Evolutionary conservation across 2,888 invertebrate genomes (phyloP).

Genomic region (Heliconius hortense): DNA sequence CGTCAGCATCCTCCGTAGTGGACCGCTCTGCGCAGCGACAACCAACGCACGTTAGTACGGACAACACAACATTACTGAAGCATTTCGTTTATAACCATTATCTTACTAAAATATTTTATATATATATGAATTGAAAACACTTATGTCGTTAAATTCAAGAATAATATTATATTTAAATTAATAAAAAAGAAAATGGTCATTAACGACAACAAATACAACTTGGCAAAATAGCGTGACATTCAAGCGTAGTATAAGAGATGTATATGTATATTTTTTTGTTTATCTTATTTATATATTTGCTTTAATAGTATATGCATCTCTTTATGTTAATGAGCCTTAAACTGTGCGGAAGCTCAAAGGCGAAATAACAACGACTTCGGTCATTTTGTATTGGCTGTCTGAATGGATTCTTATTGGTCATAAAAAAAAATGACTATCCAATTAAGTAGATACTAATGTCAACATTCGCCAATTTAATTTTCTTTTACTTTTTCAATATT

Average conservation of each 20-base stretch:
- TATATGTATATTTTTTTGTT: too few relatives aligned
- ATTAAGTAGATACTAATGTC: not conserved
- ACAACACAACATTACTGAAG: conserved; percentile 46
- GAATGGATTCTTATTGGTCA: not conserved
- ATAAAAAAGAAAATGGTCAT: conserved; percentile 2
- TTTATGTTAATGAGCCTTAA: conserved; percentile 10
- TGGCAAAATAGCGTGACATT: conserved; percentile 6
- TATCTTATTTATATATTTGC: not conserved
- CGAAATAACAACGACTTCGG: not conserved
- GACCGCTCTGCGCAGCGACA: conserved; percentile 57
- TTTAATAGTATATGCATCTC: conserved; percentile 7
- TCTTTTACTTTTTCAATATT: not conserved
- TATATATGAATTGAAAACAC: not conserved
- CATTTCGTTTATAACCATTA: conserved; percentile 18
- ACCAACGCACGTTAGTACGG: conserved; percentile 62
- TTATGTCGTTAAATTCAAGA: too few relatives aligned
- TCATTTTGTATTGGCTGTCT: not conserved
- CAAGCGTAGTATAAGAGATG: conserved; percentile 10
- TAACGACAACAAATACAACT: conserved; percentile 3
- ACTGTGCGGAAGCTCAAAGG: not conserved
- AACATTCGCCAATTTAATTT: not conserved
- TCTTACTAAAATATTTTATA: not conserved
- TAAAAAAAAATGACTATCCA: not conserved
- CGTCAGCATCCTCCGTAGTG: conserved; percentile 54
- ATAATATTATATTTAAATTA: not conserved